These are phyloP conservation scores for roundworm (Caenorhabditis elegans) DNA, from an alignment of 1,140 invertebrate genomes.

Conservation along the genomic window WBcel235 BX284604.4:10971501-10972000, in stretches of 20 bases:
- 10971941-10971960: not conserved
- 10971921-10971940: not conserved
- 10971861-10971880: constrained; percentile 22
- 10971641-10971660: too few species aligned
- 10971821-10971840: constrained; percentile 29
- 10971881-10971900: constrained; percentile 19
- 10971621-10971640: too few species aligned
- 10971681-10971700: not conserved
- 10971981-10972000: not conserved
- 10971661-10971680: too few species aligned
- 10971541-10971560: too few species aligned
- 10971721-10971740: constrained; percentile 1
- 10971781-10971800: not conserved
- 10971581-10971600: too few species aligned
- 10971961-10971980: not conserved
- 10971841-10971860: constrained; percentile 13
- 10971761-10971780: not conserved
- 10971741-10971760: not conserved
- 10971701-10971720: not conserved
- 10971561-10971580: too few species aligned
- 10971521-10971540: too few species aligned
- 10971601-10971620: too few species aligned
- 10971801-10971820: not conserved
- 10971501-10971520: too few species aligned
- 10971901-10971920: not conserved